Percentiles rank a stretch among this genome's conserved stretches.
These are phyloP conservation scores for Tridacna crocea DNA, from an alignment of 2,888 invertebrate genomes.

Conservation along the genomic window DNA sequence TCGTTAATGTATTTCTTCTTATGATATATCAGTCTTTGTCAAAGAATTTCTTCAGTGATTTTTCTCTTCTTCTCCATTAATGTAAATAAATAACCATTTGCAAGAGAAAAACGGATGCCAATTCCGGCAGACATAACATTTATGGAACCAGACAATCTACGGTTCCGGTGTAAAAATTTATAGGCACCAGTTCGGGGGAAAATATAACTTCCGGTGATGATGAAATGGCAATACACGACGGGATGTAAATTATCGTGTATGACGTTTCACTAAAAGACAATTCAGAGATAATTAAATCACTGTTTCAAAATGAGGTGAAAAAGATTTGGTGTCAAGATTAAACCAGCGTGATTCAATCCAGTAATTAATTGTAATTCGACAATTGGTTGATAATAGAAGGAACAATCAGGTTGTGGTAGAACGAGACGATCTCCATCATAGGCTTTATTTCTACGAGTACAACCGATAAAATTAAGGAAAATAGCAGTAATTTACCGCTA, in stretches of 20 bases:
- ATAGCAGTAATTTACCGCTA: slow-evolving; percentile 74
- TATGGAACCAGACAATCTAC: slow-evolving; percentile 27
- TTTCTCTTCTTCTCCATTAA: slow-evolving; percentile 18
- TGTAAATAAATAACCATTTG: slow-evolving; percentile 21
- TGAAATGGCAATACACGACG: slow-evolving; percentile 12
- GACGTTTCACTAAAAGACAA: slow-evolving; percentile 18
- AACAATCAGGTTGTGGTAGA: slow-evolving; percentile 12
- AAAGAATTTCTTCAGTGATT: slow-evolving; percentile 16
- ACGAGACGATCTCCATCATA: slow-evolving; percentile 5
- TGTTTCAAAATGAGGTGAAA: background rate
- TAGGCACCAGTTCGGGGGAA: slow-evolving; percentile 4
- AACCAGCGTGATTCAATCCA: slow-evolving; percentile 23
- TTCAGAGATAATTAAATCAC: slow-evolving; percentile 19
- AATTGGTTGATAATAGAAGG: slow-evolving; percentile 32
- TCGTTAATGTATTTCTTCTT: slow-evolving; percentile 4
- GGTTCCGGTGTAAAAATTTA: slow-evolving; percentile 22
- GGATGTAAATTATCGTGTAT: slow-evolving; percentile 3
- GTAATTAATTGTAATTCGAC: slow-evolving; percentile 51
- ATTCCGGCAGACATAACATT: slow-evolving; percentile 22
- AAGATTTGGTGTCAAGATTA: slow-evolving; percentile 25
- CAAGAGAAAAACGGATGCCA: slow-evolving; percentile 19
- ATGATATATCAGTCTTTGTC: slow-evolving; percentile 19
- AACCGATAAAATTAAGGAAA: slow-evolving; percentile 73
- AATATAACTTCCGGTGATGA: slow-evolving; percentile 13
- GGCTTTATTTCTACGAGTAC: slow-evolving; percentile 44